Evolutionary conservation across 2,113 vertebrate genomes (phyloP), one percentile per base, ranked within the genome.

Genomic region (Antennarius striatus): DNA sequence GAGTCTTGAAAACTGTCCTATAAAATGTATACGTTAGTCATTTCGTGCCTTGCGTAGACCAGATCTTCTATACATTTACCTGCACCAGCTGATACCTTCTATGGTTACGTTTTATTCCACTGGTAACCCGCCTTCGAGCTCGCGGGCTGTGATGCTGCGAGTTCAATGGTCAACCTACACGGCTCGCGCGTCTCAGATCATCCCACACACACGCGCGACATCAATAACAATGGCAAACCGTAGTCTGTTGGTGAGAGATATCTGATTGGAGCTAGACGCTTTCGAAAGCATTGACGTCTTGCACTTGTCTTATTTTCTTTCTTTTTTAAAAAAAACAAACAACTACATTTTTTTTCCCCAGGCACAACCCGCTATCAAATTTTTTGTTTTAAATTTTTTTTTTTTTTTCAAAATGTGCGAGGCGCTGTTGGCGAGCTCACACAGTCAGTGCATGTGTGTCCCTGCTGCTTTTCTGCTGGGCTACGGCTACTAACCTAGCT

Each of bases 191-290:
- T 69, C 73, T 47, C 75, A 71, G 71, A 51, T 79, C 87, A 80
- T 84, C 83, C 78, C 83, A 87, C 79, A 61, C 67, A 72, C 68
- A 80, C 84, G 71, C 82, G 80, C 81, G 85, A 85, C 80, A 79
- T 75, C 84, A 87, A 87, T 84, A 91, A 91, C 89, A 90, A 90
- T 90, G 90, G 87, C 86, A 89, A 88, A 80, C 80, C 80, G 43
- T 74, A 22, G 73, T 83, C 58, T 86, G 87, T 71, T 80, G 82
- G 77, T 86, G 84, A 77, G 67, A 80, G 79, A 73, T 71, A 36
- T 75, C 56, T 69, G 73, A 83, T 79, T 70, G 80, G 77, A 71
- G 78, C 63, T 15, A 56, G 56, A 59, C 75, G 62, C 22, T 65
- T 22, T 40, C 22, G 73, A 47, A 73, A 66, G 61, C 69, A 10